phyloP scores from a whole-genome alignment of 2,888 invertebrate genomes.

The Ametastegia equiseti region DNA sequence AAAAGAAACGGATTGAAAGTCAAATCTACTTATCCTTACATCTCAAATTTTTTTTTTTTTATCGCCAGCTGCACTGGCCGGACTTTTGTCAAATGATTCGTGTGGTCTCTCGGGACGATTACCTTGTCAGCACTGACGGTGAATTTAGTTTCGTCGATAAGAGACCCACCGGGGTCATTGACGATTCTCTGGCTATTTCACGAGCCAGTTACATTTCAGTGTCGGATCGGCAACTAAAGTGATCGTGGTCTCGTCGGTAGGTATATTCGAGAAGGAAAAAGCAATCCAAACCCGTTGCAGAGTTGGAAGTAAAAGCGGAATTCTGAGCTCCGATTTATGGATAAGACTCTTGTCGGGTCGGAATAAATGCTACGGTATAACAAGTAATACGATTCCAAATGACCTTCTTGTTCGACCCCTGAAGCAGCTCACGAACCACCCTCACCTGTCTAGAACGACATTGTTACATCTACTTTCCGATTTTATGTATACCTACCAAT shows the following conservation, averaged over 20 bases:
- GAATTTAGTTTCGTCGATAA: slow-evolving; percentile 19
- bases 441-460: neutral
- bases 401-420: neutral
- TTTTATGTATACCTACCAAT: neutral
- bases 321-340: neutral
- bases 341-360: neutral
- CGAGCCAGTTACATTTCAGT: neutral
- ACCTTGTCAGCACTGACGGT: slow-evolving; percentile 15
- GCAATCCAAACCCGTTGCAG: neutral
- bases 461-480: slow-evolving; percentile 1
- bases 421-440: neutral
- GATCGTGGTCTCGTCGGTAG: neutral
- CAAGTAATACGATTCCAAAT: slow-evolving; percentile 22
- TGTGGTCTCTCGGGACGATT: neutral
- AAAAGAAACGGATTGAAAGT: neutral
- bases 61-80: neutral
- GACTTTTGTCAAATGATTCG: slow-evolving; percentile 11
- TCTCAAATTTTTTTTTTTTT: neutral
- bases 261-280: neutral
- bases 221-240: neutral
- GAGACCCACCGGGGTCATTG: neutral
- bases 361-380: slow-evolving; percentile 2
- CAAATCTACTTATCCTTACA: neutral
- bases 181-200: neutral
- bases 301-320: neutral